Percentiles rank a stretch among this genome's conserved stretches.
Conservation (phyloP, 2,888 invertebrate species). For the Neelides folsomi region DNA sequence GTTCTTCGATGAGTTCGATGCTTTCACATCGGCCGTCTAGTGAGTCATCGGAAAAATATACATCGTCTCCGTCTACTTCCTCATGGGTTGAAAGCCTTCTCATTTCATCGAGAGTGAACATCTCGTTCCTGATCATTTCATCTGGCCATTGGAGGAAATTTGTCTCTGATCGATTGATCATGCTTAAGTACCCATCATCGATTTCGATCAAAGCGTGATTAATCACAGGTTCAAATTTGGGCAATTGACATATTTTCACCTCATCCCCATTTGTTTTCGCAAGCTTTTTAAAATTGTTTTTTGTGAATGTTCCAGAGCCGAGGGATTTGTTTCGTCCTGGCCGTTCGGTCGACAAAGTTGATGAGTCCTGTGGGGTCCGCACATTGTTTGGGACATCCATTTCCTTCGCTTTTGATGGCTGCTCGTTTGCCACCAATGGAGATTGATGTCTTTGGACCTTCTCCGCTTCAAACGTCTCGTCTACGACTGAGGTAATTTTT, state of each 20-base stretch:
- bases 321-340: too few relatives aligned
- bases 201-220: slow-evolving; percentile 15
- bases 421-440: not conserved
- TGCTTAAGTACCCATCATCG: slow-evolving; percentile 33
- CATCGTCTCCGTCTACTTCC: slow-evolving; percentile 4
- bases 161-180: slow-evolving; percentile 32
- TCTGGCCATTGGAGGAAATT: slow-evolving; percentile 28
- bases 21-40: slow-evolving; percentile 20
- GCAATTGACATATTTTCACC: too few relatives aligned
- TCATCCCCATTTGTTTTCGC: too few relatives aligned
- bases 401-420: too few relatives aligned
- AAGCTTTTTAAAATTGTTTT: too few relatives aligned
- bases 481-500: too few relatives aligned
- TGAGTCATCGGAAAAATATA: slow-evolving; percentile 33
- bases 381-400: too few relatives aligned
- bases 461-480: slow-evolving; percentile 2
- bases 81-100: slow-evolving; percentile 15
- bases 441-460: slow-evolving; percentile 4
- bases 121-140: slow-evolving; percentile 30
- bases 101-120: slow-evolving; percentile 30
- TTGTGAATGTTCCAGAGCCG: too few relatives aligned
- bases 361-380: too few relatives aligned
- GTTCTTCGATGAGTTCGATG: not conserved
- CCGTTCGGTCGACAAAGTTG: too few relatives aligned
- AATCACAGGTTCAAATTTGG: too few relatives aligned